These are phyloP conservation scores for Alligator sinensis DNA, from an alignment of 2,113 vertebrate species.

Conservation along the genomic window DNA sequence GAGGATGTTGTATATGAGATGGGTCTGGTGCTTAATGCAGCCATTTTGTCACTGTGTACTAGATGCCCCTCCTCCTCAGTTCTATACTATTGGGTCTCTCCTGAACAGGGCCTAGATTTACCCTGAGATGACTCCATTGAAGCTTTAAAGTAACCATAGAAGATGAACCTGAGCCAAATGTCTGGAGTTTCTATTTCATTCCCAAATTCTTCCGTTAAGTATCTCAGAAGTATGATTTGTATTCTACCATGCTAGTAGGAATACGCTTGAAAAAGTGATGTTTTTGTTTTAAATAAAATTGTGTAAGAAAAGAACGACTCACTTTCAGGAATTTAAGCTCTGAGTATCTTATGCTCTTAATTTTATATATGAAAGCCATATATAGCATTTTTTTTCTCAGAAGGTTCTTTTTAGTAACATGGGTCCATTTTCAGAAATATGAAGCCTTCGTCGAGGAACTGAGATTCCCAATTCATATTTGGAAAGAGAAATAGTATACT, in stretches of 20 bases:
- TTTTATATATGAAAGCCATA: background rate
- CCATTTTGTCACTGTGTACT: background rate
- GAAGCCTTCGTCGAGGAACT: background rate
- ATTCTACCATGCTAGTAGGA: background rate
- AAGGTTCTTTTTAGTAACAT: background rate
- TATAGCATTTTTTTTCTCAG: background rate
- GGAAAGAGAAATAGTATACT: background rate
- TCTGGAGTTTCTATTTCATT: background rate
- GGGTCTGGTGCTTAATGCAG: background rate
- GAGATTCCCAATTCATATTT: conserved; percentile 38
- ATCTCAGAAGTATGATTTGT: conserved; percentile 26
- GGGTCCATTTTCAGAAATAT: background rate
- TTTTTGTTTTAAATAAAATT: background rate
- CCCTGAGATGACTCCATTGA: no score
- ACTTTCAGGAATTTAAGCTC: background rate
- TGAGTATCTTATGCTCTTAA: background rate
- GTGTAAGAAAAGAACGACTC: background rate
- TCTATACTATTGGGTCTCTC: no score
- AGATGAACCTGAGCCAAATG: background rate
- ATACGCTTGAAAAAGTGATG: background rate
- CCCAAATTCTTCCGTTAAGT: background rate
- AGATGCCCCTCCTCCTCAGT: background rate
- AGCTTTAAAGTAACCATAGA: background rate
- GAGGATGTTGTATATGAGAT: background rate
- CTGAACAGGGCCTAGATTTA: no score